phyloP scores from a whole-genome alignment of 2,888 invertebrate genomes.

The Crematogaster levior region DNA sequence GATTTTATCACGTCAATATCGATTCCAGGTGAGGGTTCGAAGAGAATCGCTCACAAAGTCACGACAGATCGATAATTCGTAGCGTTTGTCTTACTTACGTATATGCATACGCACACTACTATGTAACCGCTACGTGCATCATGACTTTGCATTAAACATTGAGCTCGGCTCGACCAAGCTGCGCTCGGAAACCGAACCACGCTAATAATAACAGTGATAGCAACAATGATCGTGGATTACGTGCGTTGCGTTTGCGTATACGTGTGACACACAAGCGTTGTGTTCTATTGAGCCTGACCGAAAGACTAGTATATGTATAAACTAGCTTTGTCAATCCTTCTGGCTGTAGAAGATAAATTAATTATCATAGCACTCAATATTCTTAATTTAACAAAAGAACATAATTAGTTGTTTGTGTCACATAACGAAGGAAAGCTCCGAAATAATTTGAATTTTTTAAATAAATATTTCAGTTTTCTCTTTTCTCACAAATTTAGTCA shows the following conservation, averaged over 20 bases:
- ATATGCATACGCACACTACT: background rate
- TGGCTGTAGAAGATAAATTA: background rate
- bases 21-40: constrained; percentile 46
- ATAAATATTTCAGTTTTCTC: background rate
- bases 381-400: background rate
- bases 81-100: constrained; percentile 42
- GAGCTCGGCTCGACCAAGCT: constrained; percentile 33
- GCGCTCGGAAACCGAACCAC: constrained; percentile 53
- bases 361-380: background rate
- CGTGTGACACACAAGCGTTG: background rate
- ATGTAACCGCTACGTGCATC: constrained; percentile 24
- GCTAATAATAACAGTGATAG: constrained; percentile 65
- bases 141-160: constrained; percentile 59
- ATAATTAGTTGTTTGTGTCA: background rate
- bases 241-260: background rate
- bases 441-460: background rate
- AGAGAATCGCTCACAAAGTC: constrained; percentile 70
- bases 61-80: constrained; percentile 64
- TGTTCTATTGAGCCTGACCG: background rate
- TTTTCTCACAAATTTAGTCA: background rate
- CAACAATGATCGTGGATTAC: background rate
- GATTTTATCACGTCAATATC: constrained; percentile 61
- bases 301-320: background rate
- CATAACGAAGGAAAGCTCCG: background rate
- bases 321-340: background rate